These are phyloP conservation scores for Cichlasoma orientale DNA, from an alignment of 2,797 vertebrate species.

Conservation along the genomic window DNA sequence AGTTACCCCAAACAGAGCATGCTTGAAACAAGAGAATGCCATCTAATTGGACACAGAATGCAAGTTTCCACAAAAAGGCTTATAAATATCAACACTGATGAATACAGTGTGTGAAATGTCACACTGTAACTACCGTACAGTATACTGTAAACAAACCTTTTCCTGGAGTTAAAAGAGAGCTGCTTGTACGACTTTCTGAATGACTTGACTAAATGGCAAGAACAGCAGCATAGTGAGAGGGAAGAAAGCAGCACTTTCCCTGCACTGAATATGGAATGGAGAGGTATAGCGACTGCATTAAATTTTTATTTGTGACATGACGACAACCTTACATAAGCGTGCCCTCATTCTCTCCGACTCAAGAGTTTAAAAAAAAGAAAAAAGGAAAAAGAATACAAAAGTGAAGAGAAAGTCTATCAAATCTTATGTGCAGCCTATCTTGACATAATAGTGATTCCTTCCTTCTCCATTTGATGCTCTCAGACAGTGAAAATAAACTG, in stretches of 20 bases:
- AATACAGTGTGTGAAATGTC: not conserved
- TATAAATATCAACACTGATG: not conserved
- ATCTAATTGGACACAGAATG: not conserved
- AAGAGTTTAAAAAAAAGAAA: conserved; percentile 12
- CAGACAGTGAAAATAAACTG: conserved; percentile 22
- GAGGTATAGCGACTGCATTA: conserved; percentile 64
- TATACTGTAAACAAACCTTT: not conserved
- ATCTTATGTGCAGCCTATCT: conserved; percentile 56
- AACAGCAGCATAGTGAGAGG: conserved; percentile 22
- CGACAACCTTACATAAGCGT: conserved; percentile 74
- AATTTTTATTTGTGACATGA: conserved; percentile 70
- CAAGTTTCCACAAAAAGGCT: not conserved
- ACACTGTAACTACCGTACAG: not conserved
- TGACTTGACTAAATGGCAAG: conserved; percentile 2
- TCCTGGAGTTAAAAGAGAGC: conserved; percentile 11
- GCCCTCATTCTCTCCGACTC: conserved; percentile 68
- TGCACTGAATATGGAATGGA: conserved; percentile 56
- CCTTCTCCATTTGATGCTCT: conserved; percentile 22
- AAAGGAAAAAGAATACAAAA: too few relatives aligned
- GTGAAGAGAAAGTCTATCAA: conserved; percentile 59
- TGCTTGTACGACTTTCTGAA: conserved; percentile 19
- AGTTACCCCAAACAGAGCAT: not conserved
- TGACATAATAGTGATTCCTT: conserved; percentile 39
- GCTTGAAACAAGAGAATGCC: not conserved
- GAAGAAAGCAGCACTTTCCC: conserved; percentile 29